Conservation (phyloP, 1,140 invertebrate species). For the Andrena cerasifolii region DNA sequence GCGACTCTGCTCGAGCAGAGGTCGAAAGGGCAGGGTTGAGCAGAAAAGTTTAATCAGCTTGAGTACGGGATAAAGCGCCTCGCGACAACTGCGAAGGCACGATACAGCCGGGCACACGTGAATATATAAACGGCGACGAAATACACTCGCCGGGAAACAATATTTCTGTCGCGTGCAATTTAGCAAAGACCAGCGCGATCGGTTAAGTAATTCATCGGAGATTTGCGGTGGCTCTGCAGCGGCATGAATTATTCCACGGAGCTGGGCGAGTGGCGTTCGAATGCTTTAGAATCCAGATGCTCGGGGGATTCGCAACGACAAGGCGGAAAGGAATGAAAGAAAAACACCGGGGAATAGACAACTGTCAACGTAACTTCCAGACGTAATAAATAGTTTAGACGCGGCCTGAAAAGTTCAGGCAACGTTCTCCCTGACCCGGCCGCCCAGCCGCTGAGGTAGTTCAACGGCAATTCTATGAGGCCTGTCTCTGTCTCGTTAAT, state of each 20-base stretch:
- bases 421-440: neutral
- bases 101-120: neutral
- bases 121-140: neutral
- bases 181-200: slow-evolving; percentile 3
- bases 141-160: neutral
- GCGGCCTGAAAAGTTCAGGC: slow-evolving; percentile 14
- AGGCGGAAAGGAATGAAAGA: neutral
- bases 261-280: slow-evolving; percentile 9
- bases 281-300: slow-evolving; percentile 29
- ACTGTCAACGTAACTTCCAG: slow-evolving; percentile 43
- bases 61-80: neutral
- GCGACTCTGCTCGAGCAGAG: neutral
- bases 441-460: too few species aligned
- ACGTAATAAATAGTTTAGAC: slow-evolving; percentile 48
- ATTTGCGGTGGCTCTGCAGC: slow-evolving; percentile 35
- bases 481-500: neutral
- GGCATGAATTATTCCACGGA: slow-evolving; percentile 32
- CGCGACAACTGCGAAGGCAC: neutral
- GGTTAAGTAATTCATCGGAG: slow-evolving; percentile 44
- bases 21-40: neutral
- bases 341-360: slow-evolving; percentile 24
- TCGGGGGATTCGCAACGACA: neutral
- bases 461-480: neutral
- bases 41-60: neutral
- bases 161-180: neutral